These are phyloP conservation scores for Benthosema pterotum DNA, from an alignment of 2,797 vertebrate genomes.

Conservation along the genomic window DNA sequence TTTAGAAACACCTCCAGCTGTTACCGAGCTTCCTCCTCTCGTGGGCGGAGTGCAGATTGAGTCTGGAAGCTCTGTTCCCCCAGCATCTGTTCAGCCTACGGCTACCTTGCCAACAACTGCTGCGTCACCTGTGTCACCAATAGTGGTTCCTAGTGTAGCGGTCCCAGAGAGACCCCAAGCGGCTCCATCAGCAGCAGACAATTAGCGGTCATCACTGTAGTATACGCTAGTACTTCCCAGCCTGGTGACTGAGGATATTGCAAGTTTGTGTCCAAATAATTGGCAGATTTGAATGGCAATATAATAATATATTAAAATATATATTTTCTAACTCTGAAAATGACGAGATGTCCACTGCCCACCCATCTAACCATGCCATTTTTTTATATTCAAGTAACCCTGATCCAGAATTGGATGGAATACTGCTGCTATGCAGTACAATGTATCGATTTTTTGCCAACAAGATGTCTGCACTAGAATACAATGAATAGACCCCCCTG, in stretches of 20 bases:
- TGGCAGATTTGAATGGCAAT: too few species aligned
- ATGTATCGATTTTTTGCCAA: too few species aligned
- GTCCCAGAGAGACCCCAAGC: conserved; percentile 16
- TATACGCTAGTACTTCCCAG: neutral
- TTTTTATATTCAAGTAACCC: too few species aligned
- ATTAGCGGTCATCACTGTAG: conserved; percentile 6
- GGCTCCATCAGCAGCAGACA: conserved; percentile 6
- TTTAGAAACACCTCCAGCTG: conserved; percentile 11
- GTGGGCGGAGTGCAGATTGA: conserved; percentile 20
- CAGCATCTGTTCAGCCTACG: conserved; percentile 10
- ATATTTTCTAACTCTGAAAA: too few species aligned
- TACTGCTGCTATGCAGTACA: too few species aligned
- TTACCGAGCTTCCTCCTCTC: neutral
- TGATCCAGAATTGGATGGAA: too few species aligned
- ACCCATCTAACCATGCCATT: too few species aligned
- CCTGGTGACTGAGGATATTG: neutral
- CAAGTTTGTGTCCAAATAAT: neutral
- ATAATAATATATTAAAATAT: too few species aligned
- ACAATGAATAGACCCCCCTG: too few species aligned
- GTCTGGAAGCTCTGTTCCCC: conserved; percentile 11
- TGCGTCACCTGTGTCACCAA: conserved; percentile 16
- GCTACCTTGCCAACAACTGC: conserved; percentile 21
- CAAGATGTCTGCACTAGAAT: too few species aligned
- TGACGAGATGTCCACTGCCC: too few species aligned
- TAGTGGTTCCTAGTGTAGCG: conserved; percentile 16